Evolutionary conservation across 2,797 vertebrate species (phyloP), one percentile per base, ranked within the genome.

Genomic region (Sphenodon punctatus): DNA sequence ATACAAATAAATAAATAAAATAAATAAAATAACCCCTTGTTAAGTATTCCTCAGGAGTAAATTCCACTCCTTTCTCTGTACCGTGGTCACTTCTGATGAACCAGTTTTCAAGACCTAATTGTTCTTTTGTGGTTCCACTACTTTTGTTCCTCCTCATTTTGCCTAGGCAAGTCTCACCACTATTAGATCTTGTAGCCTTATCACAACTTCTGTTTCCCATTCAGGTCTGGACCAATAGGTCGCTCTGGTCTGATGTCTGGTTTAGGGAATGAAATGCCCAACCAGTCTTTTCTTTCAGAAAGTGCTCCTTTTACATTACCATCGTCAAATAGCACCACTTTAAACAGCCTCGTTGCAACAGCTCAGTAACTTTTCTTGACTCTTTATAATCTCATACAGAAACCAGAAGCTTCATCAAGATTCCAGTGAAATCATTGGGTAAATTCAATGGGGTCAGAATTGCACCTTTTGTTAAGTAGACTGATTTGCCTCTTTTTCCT

Each of bases 11-110:
- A n/a, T n/a, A 93, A 48, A 81, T 97, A 34, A 96, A 97, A 23
- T 95, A 96, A 90, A 97, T 94, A 88, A 97, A 99, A 80, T 98
- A 95, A 92, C 89, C 87, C 32, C 92, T 93, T 59, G 97, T 99
- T 25, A 94, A 89, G 51, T 98, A n/a, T n/a, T n/a, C n/a, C n/a
- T n/a, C n/a, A n/a, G n/a, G n/a, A n/a, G n/a, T n/a, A 12, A 39
- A 42, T n/a, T 41, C 39, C 13, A 17, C 17, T 42, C 6, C n/a
- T 42, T 19, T 30, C 30, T 23, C 27, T 23, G 46, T 6, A 38
- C 8, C n/a, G 27, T 23, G 13, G 20, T 41, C 19, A 13, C 30
- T 46, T 46, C 63, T 23, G 30, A 7, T 23, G 32, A 14, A 43
- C 46, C 25, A 27, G 10, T 9, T 45, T 20, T 11, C 19, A 27